Evolutionary conservation across 2,113 vertebrate genomes (phyloP).

Genomic region (Cryptomyrus ogoouensis): DNA sequence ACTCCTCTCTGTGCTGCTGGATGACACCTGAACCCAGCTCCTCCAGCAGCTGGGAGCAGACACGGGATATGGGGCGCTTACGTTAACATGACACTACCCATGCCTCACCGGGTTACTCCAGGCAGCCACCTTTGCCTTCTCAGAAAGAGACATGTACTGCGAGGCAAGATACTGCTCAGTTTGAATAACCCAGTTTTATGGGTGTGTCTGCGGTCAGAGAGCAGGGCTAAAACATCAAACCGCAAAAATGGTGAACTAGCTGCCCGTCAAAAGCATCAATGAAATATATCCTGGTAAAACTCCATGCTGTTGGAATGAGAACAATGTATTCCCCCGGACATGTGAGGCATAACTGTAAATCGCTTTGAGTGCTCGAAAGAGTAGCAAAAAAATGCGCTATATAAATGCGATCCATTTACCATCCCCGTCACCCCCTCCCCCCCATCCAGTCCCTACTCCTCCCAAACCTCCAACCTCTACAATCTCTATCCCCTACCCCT

Average conservation of each 20-base stretch:
- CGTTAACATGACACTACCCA: neutral
- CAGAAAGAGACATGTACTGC: neutral
- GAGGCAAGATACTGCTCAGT: neutral
- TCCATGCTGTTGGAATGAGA: neutral
- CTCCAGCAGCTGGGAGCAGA: slow-evolving; percentile 72
- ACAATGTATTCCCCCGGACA: neutral
- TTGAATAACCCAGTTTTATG: neutral
- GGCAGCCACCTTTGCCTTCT: neutral
- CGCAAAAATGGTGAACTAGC: neutral
- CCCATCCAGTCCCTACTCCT: too few species aligned
- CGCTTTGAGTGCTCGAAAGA: too few species aligned
- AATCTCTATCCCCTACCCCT: too few species aligned
- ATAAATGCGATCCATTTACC: too few species aligned
- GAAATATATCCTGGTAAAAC: neutral
- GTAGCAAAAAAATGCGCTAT: too few species aligned
- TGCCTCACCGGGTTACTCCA: too few species aligned
- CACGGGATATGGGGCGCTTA: slow-evolving; percentile 15
- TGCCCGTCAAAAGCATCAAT: neutral
- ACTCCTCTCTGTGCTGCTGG: slow-evolving; percentile 79
- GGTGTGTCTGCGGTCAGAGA: neutral
- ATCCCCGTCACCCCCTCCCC: too few species aligned
- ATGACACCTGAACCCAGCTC: slow-evolving; percentile 85
- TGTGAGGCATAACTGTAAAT: too few species aligned
- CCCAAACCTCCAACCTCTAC: too few species aligned
- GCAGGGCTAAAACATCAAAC: neutral